A percentile compares a stretch with the other conserved stretches of the same genome.
Conservation (phyloP, 2,888 invertebrate species). For the Chymomyza caudatula region DNA sequence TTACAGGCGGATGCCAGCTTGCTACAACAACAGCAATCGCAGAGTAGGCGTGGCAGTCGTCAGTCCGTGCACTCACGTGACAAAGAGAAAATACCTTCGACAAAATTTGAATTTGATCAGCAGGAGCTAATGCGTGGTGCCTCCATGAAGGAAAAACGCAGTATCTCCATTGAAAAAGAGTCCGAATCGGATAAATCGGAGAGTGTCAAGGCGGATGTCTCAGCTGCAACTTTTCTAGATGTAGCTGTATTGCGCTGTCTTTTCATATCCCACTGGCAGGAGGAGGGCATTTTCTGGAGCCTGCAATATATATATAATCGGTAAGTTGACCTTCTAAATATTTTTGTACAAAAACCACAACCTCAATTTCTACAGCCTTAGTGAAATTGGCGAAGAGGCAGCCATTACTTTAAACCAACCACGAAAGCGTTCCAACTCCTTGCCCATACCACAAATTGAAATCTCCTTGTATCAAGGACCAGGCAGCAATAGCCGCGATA, state of each 20-base stretch:
- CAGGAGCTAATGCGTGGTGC: constrained; percentile 76
- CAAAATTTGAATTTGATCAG: constrained; percentile 77
- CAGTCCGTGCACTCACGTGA: constrained; percentile 75
- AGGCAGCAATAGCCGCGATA: constrained; percentile 78
- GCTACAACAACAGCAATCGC: constrained; percentile 82
- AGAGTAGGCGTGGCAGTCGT: constrained; percentile 76
- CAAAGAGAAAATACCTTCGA: constrained; percentile 72
- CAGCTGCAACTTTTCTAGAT: constrained; percentile 96
- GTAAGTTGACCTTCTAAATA: constrained; percentile 77
- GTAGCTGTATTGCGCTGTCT: constrained; percentile 97
- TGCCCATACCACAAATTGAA: constrained; percentile 95
- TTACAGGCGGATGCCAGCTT: constrained; percentile 87
- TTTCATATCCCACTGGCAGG: constrained; percentile 98
- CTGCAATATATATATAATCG: constrained; percentile 93
- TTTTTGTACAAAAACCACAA: not conserved
- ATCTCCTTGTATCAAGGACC: constrained; percentile 90
- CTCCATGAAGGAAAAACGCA: constrained; percentile 76
- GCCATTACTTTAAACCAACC: constrained; percentile 87
- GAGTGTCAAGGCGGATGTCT: constrained; percentile 80
- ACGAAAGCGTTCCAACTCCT: constrained; percentile 92
- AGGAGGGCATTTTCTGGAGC: constrained; percentile 99
- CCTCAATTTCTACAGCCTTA: constrained; percentile 80
- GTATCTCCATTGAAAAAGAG: constrained; percentile 87
- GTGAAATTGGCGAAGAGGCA: constrained; percentile 91
- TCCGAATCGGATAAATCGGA: constrained; percentile 83